These are phyloP conservation scores for Polymixis lichenea DNA, from an alignment of 2,888 invertebrate species.

Conservation along the genomic window DNA sequence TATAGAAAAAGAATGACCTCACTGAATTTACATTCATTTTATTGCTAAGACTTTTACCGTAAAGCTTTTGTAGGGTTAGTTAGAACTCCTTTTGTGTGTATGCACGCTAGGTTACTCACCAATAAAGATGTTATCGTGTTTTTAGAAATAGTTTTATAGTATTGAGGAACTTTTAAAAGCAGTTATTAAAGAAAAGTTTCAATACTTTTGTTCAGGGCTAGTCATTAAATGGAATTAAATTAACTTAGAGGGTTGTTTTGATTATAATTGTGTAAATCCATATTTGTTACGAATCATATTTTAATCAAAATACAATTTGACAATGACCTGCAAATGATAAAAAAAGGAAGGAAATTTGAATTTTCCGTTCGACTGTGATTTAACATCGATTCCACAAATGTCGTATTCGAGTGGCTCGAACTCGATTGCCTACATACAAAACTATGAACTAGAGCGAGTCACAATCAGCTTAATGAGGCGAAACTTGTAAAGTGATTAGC, in stretches of 20 bases:
- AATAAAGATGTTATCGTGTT: conserved; percentile 3
- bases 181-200: conserved; percentile 1
- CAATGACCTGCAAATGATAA: too few relatives aligned
- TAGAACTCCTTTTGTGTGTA: not conserved
- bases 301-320: too few relatives aligned
- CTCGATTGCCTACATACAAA: conserved; percentile 46
- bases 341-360: too few relatives aligned
- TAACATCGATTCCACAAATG: conserved; percentile 27
- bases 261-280: too few relatives aligned
- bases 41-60: conserved; percentile 21
- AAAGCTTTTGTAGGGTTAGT: not conserved
- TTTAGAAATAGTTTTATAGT: not conserved
- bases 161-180: not conserved
- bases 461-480: conserved; percentile 75
- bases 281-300: too few relatives aligned
- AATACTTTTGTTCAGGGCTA: not conserved
- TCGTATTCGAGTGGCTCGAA: conserved; percentile 28
- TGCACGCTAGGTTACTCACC: conserved; percentile 1
- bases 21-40: conserved; percentile 51
- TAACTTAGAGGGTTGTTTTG: too few relatives aligned
- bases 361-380: conserved; percentile 12
- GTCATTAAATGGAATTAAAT: too few relatives aligned
- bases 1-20: conserved; percentile 38
- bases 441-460: conserved; percentile 61
- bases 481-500: conserved; percentile 79